Conservation (phyloP, 2,797 vertebrate species). For the Gallirallus australis region DNA sequence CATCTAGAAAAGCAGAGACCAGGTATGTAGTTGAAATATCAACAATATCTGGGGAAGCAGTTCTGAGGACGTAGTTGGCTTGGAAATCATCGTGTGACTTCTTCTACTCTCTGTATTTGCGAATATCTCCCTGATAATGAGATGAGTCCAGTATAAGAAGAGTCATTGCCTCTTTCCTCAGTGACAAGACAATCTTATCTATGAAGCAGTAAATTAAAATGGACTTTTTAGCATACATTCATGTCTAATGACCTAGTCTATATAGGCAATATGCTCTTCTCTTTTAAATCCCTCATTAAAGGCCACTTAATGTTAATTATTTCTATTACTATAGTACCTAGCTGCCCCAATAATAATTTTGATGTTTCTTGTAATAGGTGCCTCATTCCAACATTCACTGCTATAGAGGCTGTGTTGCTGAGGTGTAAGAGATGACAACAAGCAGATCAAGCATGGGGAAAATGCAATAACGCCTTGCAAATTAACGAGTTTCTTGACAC, state of each 20-base stretch:
- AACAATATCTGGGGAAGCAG: not conserved
- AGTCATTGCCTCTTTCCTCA: not conserved
- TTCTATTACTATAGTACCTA: not conserved
- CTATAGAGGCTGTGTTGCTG: not conserved
- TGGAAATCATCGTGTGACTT: not conserved
- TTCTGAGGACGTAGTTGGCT: not conserved
- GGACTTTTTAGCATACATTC: not conserved
- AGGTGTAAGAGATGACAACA: not conserved
- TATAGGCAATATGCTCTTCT: not conserved
- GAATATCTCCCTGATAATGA: not conserved
- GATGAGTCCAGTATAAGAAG: not conserved
- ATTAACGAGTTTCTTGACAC: not conserved
- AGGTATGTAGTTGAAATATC: not conserved
- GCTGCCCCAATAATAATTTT: not conserved
- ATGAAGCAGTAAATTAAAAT: slow-evolving; percentile 16
- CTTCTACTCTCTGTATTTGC: not conserved
- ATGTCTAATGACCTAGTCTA: not conserved
- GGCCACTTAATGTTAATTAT: slow-evolving; percentile 18
- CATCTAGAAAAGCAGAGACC: not conserved
- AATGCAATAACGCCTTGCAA: not conserved
- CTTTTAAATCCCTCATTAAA: slow-evolving; percentile 29
- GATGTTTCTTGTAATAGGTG: not conserved
- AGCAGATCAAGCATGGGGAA: not conserved
- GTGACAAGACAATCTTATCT: not conserved
- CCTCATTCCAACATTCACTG: not conserved